Evolutionary conservation across 2,888 invertebrate genomes (phyloP), one percentile per base, ranked within the genome.

Genomic region (Diarsia dahlii): DNA sequence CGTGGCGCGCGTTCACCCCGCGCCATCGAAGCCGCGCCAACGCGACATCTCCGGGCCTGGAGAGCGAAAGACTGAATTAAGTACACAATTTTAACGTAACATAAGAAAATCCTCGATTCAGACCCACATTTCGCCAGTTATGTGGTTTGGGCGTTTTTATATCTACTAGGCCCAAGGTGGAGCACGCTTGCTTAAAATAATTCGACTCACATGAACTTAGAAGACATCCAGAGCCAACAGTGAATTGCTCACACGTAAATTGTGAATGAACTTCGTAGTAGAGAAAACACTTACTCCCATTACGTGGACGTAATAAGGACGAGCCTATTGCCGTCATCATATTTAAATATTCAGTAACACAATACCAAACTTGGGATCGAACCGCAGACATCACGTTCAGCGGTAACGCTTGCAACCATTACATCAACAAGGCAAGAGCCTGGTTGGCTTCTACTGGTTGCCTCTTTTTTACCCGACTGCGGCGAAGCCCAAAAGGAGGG

Each of bases 21-120:
- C 95, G 93, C 95, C 96, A 95, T 96, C 93, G 93, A 92, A 93
- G 91, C 93, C 94, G 92, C 92, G 94, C 93, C 94, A 91, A 90
- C 91, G 93, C 91, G 94, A 95, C 96, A 96, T 95, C 92, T 91
- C 95, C 94, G 92, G 91, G 93, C 95, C 95, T 96, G 90, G 9
- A 48, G 18, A 76, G 15, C 34, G 70, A 58, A 71, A 3, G 15
- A 46, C 45, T 6, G n/a, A 9, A 12, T 54, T 58, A 20, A 73
- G 6, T 39, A 9, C 48, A 15, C 2, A 34, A 10, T 23, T 23
- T 15, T 10, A 46, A 23, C 9, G 9, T 45, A 2, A 15, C 6
- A n/a, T 9, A 5, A 23, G 10, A 5, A 3, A 13, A 20, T 10
- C 34, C 60, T 34, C 13, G 1, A 23, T 58, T 58, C 28, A 15